Conservation (phyloP, 2,888 invertebrate species). For the Trissolcus brochymenae region DNA sequence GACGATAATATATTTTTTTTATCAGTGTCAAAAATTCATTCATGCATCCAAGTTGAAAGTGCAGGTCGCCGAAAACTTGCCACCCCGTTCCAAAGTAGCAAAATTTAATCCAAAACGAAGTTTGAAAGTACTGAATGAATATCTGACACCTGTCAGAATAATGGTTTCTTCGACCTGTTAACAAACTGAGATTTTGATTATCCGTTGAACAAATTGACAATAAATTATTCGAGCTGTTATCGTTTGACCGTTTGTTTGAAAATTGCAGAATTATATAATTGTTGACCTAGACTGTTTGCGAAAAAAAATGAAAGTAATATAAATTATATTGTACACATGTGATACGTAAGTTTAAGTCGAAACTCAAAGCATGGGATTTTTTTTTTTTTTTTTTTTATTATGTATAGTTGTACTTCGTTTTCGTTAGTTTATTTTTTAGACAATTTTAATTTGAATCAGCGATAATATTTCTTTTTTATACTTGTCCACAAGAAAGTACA, state of each 20-base stretch:
- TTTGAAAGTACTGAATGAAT: slow-evolving; percentile 32
- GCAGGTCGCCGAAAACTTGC: slow-evolving; percentile 32
- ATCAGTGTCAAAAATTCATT: slow-evolving; percentile 10
- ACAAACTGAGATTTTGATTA: too few relatives aligned
- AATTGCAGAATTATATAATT: too few relatives aligned
- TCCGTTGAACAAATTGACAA: too few relatives aligned
- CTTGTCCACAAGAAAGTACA: slow-evolving; percentile 28
- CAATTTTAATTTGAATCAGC: background rate
- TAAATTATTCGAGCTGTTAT: too few relatives aligned
- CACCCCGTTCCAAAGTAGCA: slow-evolving; percentile 5
- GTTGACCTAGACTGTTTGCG: too few relatives aligned
- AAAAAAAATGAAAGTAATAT: too few relatives aligned
- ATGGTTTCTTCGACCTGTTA: too few relatives aligned
- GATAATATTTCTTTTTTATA: slow-evolving; percentile 26
- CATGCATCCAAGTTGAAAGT: slow-evolving; percentile 19
- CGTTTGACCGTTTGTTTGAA: too few relatives aligned
- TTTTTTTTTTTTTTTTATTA: too few relatives aligned
- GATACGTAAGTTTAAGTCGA: background rate
- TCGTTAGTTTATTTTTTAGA: background rate
- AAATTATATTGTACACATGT: background rate
- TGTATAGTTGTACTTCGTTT: slow-evolving; percentile 7
- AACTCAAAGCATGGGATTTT: background rate
- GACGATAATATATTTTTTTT: slow-evolving; percentile 35
- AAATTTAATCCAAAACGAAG: slow-evolving; percentile 2
- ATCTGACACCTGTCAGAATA: too few relatives aligned